Conservation (phyloP, 2,113 vertebrate species). For the Toxotes chatareus region DNA sequence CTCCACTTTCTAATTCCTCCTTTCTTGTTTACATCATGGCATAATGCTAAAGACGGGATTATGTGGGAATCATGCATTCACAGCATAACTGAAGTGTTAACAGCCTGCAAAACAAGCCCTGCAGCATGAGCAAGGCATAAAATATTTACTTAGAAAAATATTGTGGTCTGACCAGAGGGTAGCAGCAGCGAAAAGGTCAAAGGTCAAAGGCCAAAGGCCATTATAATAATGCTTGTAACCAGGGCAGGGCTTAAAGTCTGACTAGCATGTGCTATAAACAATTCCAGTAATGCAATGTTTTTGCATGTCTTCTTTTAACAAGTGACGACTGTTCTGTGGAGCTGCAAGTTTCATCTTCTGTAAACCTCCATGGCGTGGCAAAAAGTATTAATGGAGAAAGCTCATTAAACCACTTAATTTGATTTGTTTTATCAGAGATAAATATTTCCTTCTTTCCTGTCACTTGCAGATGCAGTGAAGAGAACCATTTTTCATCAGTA, state of each 20-base stretch:
- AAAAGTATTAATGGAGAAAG: not conserved
- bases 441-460: not conserved
- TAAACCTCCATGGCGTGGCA: not conserved
- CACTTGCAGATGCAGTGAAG: not conserved
- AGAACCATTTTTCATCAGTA: not conserved
- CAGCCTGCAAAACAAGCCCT: slow-evolving; percentile 9
- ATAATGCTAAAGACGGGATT: not conserved
- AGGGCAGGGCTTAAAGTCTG: slow-evolving; percentile 14
- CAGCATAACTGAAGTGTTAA: not conserved
- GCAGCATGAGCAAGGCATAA: not conserved
- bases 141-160: not conserved
- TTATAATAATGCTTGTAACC: not conserved
- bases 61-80: not conserved
- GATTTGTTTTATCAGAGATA: slow-evolving; percentile 7
- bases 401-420: slow-evolving; percentile 14
- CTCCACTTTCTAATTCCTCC: slow-evolving; percentile 43
- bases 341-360: not conserved
- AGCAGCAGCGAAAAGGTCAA: not conserved
- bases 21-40: slow-evolving; percentile 30
- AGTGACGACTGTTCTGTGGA: not conserved
- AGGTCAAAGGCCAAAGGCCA: too few relatives aligned
- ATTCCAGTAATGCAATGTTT: not conserved
- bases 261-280: not conserved
- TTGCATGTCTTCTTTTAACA: not conserved
- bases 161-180: not conserved